Conservation (phyloP, 2,797 vertebrate species). For the Rhynchotus rufescens region DNA sequence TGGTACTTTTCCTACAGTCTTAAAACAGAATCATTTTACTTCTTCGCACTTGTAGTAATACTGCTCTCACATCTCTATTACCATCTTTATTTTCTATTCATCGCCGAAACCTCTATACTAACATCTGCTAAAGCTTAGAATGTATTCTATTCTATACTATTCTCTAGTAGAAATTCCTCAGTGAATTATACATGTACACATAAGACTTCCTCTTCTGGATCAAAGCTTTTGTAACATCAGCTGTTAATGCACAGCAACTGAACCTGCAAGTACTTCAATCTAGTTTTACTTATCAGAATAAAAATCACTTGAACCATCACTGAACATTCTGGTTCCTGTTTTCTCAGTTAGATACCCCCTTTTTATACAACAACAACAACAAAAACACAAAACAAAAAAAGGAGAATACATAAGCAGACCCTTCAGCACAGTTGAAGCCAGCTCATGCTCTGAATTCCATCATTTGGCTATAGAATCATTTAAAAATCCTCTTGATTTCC, state of each 20-base stretch:
- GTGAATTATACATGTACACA: background rate
- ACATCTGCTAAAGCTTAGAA: slow-evolving; percentile 20
- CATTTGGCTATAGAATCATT: background rate
- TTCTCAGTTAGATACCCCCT: background rate
- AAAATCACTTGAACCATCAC: slow-evolving; percentile 11
- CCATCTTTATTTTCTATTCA: background rate
- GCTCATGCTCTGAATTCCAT: background rate
- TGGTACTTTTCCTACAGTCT: background rate
- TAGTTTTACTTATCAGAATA: slow-evolving; percentile 17
- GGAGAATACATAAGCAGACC: background rate
- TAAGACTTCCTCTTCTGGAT: slow-evolving; percentile 9
- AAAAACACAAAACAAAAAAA: background rate
- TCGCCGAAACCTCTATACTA: background rate
- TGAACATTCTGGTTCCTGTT: background rate
- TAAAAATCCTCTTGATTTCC: background rate
- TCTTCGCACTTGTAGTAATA: background rate
- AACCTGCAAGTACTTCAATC: slow-evolving; percentile 1
- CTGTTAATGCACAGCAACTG: background rate
- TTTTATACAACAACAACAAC: background rate
- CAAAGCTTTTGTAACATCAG: background rate
- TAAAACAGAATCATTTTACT: background rate
- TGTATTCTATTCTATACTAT: background rate
- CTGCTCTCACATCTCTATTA: background rate
- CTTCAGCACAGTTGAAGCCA: background rate
- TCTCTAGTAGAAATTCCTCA: background rate